Evolutionary conservation across 1,140 invertebrate species (phyloP).

Genomic region (Dendroctonus ponderosae): DNA sequence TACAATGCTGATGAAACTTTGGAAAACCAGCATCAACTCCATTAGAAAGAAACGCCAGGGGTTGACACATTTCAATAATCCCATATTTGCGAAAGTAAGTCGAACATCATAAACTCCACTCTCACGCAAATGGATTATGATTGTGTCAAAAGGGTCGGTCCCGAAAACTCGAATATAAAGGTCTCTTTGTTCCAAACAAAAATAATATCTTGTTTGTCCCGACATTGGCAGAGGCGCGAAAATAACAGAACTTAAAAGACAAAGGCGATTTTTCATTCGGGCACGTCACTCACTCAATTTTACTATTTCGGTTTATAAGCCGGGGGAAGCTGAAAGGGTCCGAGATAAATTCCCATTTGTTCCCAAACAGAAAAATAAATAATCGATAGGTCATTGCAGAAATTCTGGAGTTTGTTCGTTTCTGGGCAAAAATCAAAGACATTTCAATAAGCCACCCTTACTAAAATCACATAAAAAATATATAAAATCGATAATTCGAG

Average conservation of each 20-base stretch:
- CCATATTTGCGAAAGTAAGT: slow-evolving; percentile 2
- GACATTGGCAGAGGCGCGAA: slow-evolving; percentile 25
- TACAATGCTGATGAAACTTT: too few species aligned
- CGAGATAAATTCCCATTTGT: slow-evolving; percentile 22
- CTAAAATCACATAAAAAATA: too few species aligned
- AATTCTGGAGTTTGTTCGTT: too few species aligned
- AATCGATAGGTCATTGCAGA: background rate
- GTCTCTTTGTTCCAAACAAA: slow-evolving; percentile 24
- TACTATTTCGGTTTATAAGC: slow-evolving; percentile 28
- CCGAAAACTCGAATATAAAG: slow-evolving; percentile 20
- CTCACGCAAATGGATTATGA: slow-evolving; percentile 24
- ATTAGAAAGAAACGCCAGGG: too few species aligned
- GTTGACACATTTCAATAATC: too few species aligned
- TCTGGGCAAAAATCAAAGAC: too few species aligned
- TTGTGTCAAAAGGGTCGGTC: slow-evolving; percentile 22
- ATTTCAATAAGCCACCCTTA: too few species aligned
- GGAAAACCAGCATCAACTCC: too few species aligned
- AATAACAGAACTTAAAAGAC: slow-evolving; percentile 34
- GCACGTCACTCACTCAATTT: slow-evolving; percentile 33
- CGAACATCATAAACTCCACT: slow-evolving; percentile 17
- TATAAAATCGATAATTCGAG: too few species aligned
- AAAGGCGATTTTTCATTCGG: slow-evolving; percentile 32
- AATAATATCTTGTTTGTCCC: slow-evolving; percentile 32
- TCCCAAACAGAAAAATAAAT: slow-evolving; percentile 4
- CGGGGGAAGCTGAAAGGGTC: slow-evolving; percentile 14